phyloP scores from a whole-genome alignment of 2,797 vertebrate genomes.

The Hipposideros larvatus region DNA sequence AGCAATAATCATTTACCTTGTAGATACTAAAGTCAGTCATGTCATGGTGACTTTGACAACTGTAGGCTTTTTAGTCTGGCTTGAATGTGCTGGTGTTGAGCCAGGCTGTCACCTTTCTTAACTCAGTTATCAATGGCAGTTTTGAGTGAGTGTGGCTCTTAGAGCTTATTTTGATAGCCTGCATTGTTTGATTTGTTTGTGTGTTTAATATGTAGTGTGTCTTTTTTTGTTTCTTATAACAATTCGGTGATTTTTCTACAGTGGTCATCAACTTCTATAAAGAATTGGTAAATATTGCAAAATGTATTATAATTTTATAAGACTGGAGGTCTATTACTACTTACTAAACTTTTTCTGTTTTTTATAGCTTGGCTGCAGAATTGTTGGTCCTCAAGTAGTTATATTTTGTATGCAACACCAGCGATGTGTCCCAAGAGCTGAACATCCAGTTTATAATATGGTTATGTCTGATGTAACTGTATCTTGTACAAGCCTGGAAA shows the following conservation, averaged over 20 bases:
- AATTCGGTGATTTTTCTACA: slow-evolving; percentile 39
- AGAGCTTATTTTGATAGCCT: slow-evolving; percentile 48
- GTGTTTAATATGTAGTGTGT: slow-evolving; percentile 8
- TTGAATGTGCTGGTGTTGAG: slow-evolving; percentile 17
- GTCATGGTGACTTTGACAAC: neutral
- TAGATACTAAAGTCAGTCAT: neutral
- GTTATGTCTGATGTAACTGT: slow-evolving; percentile 95
- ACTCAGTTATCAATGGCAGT: neutral
- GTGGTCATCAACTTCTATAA: neutral
- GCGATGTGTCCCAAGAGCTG: slow-evolving; percentile 95
- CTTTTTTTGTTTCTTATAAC: neutral
- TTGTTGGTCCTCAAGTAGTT: slow-evolving; percentile 97
- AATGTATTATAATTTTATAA: slow-evolving; percentile 26
- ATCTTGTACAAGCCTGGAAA: slow-evolving; percentile 97
- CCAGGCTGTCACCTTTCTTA: neutral
- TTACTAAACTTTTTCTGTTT: neutral
- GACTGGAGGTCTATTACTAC: neutral
- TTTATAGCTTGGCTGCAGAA: slow-evolving; percentile 94
- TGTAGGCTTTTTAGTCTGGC: slow-evolving; percentile 25
- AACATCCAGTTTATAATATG: slow-evolving; percentile 96
- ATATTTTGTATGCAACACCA: slow-evolving; percentile 95
- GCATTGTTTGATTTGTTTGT: slow-evolving; percentile 31
- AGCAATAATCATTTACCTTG: neutral
- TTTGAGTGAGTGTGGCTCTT: slow-evolving; percentile 5
- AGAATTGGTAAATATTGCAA: slow-evolving; percentile 49